Percentiles rank a stretch among this genome's conserved stretches.
These are phyloP conservation scores for Cerastoderma edule DNA, from an alignment of 2,888 invertebrate species.

Conservation along the genomic window DNA sequence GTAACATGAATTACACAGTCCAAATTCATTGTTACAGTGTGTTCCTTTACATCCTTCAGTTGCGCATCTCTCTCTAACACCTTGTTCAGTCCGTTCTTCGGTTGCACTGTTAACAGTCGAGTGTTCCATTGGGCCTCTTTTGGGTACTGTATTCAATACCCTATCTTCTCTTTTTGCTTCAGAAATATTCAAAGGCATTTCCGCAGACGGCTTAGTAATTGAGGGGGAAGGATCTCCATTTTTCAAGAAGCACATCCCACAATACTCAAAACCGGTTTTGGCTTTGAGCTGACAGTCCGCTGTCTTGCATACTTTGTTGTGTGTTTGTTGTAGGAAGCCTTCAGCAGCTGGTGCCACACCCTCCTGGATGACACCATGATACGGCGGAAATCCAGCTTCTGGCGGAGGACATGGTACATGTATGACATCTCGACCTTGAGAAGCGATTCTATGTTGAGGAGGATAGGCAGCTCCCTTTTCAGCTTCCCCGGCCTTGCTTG, in stretches of 20 bases:
- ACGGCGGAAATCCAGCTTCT: too few relatives aligned
- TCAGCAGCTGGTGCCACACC: not conserved
- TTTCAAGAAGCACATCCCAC: slow-evolving; percentile 48
- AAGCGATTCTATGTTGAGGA: not conserved
- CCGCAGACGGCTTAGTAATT: not conserved
- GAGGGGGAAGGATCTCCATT: slow-evolving; percentile 24
- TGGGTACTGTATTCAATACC: slow-evolving; percentile 29
- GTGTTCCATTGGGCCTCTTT: not conserved
- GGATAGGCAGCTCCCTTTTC: not conserved
- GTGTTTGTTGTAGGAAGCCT: not conserved
- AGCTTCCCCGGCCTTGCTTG: not conserved
- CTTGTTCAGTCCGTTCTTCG: not conserved
- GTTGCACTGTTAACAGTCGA: too few relatives aligned
- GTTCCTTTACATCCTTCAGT: slow-evolving; percentile 55
- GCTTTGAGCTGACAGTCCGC: slow-evolving; percentile 27
- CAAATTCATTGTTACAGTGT: slow-evolving; percentile 41
- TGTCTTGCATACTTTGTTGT: slow-evolving; percentile 24
- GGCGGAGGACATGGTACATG: too few relatives aligned
- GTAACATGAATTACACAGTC: slow-evolving; percentile 23
- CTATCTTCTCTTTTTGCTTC: slow-evolving; percentile 28
- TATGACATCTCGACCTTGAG: too few relatives aligned
- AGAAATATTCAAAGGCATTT: slow-evolving; percentile 33
- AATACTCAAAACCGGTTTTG: slow-evolving; percentile 16
- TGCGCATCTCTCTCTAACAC: slow-evolving; percentile 42
- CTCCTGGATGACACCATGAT: too few relatives aligned